These are phyloP conservation scores for Drosophila ustulata DNA, from an alignment of 2,888 invertebrate genomes.

Conservation along the genomic window DNA sequence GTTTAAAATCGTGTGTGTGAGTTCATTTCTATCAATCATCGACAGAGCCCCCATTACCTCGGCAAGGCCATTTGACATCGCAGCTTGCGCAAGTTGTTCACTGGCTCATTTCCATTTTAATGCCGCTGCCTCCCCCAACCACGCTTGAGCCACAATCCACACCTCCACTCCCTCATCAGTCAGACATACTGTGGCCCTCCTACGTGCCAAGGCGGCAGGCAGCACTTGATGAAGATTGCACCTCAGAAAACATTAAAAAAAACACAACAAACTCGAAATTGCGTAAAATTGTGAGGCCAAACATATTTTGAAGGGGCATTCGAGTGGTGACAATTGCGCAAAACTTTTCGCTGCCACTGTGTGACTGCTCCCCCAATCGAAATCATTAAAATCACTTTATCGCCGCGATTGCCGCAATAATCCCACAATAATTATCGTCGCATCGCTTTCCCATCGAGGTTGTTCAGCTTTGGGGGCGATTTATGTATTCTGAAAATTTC, in stretches of 20 bases:
- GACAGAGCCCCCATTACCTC: conserved; percentile 2
- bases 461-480: background rate
- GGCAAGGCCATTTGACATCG: conserved; percentile 41
- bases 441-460: background rate
- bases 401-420: conserved; percentile 20
- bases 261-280: conserved; percentile 37
- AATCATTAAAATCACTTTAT: conserved; percentile 27
- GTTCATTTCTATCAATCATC: conserved; percentile 30
- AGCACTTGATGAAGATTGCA: conserved; percentile 56
- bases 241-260: conserved; percentile 30
- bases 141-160: conserved; percentile 8
- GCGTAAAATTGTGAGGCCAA: conserved; percentile 60
- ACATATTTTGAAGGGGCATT: conserved; percentile 38
- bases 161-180: conserved; percentile 27
- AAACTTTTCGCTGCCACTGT: background rate
- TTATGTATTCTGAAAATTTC: background rate
- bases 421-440: background rate
- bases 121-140: conserved; percentile 21
- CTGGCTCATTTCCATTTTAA: conserved; percentile 50
- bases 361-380: conserved; percentile 28
- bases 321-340: conserved; percentile 48
- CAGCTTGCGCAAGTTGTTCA: conserved; percentile 43
- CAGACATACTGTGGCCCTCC: conserved; percentile 21
- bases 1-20: background rate
- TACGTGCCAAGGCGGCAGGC: conserved; percentile 68